Base-by-base conservation (phyloP, 1,140 invertebrate species). In the Scaptomyza graminum region DNA sequence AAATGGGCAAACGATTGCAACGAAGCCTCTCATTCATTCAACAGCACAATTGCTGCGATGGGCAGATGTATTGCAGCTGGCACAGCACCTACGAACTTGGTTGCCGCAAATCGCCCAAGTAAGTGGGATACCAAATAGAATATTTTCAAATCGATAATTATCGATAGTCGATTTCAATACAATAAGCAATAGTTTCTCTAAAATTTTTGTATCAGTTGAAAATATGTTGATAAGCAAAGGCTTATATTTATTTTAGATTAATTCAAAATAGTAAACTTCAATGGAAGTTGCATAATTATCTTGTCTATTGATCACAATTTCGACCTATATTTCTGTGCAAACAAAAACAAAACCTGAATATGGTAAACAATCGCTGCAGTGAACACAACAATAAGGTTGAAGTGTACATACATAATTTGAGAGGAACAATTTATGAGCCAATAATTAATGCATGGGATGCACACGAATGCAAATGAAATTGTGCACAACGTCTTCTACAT, bases 1-100 rank as follows among this genome's bases (percentile, higher is more conserved):
- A 83, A 12, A 82, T 85, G 76, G 88, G 90, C 25, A 88, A 84
- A 44, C 84, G 76, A 56, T 90, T 74, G 79, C 92, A 87, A 79
- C 90, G 78, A 68, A 92, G 84, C 90, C 91, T 76, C 78, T 92
- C 73, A 37, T 90, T 89, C 72, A 91, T 91, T 31, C 79, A 90
- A 52, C 89, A 91, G 74, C 71, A 93, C 52, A 89, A 90, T 57
- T 90, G 90, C 72, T 90, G 89, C 56, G 85, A 90, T 34, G 85
- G 77, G 0, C 90, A 89, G 22, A 67, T 87, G 63, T 87, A 87
- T 55, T 90, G 88, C 69, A 87, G 72, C 55, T 90, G 81, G 54
- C 84, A 90, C 49, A 85, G 85, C 62, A 90, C 76, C 69, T 90
- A 84, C 43, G 85, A 90, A 25, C 77, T 89, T 49, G 79, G 83